Evolutionary conservation across 2,888 invertebrate genomes (phyloP).

Genomic region (Hymenopus coronatus): DNA sequence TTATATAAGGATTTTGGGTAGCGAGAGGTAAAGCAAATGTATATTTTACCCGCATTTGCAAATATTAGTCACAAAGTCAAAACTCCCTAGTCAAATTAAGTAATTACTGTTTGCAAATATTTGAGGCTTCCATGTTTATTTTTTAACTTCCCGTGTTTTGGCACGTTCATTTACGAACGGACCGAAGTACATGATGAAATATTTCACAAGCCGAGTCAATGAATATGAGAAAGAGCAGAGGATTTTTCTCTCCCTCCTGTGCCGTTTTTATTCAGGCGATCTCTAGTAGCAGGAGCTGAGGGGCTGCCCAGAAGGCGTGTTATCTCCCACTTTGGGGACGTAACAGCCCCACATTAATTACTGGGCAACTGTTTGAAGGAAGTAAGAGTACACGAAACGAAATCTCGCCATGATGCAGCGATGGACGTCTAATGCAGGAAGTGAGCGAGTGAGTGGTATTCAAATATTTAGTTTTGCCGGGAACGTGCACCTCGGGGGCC

Average conservation of each 20-base stretch:
- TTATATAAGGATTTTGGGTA: background rate
- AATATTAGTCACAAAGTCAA: background rate
- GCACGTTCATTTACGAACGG: background rate
- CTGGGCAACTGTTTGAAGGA: background rate
- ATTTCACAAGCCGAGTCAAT: background rate
- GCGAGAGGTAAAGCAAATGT: background rate
- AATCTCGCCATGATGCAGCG: background rate
- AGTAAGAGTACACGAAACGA: background rate
- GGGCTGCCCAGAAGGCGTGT: background rate
- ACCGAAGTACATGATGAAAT: background rate
- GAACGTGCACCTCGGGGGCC: background rate
- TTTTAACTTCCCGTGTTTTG: background rate
- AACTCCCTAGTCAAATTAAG: background rate
- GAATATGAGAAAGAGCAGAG: background rate
- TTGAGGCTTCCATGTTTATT: background rate
- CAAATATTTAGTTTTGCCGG: background rate
- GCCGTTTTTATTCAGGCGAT: background rate
- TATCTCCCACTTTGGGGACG: background rate
- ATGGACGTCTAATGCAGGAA: background rate
- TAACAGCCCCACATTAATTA: background rate
- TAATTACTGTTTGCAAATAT: background rate
- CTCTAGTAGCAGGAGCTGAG: background rate
- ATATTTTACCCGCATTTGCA: background rate
- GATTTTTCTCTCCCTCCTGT: background rate
- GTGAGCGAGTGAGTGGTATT: background rate